phyloP scores from a whole-genome alignment of 2,113 vertebrate genomes.

The Platichthys flesus region DNA sequence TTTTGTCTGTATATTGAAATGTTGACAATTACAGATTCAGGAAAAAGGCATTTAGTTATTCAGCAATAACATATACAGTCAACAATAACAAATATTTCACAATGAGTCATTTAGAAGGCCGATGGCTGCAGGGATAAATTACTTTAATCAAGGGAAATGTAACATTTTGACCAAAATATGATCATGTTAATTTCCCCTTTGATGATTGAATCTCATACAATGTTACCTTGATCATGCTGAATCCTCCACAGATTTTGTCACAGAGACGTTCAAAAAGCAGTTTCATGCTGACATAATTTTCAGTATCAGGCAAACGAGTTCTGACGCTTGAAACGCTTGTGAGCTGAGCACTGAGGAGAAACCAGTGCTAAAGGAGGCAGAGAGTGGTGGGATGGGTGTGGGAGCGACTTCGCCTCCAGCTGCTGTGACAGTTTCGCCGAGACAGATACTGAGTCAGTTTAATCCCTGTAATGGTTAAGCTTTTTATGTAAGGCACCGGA shows the following conservation, averaged over 20 bases:
- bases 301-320: neutral
- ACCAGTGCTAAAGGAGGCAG: neutral
- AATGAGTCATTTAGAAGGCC: neutral
- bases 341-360: neutral
- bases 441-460: conserved; percentile 7
- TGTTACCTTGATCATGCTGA: too few relatives aligned
- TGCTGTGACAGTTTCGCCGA: conserved; percentile 12
- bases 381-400: neutral
- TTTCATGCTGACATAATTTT: neutral
- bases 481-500: conserved; percentile 2
- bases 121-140: too few relatives aligned
- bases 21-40: too few relatives aligned
- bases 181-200: too few relatives aligned
- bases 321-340: neutral
- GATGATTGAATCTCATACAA: too few relatives aligned
- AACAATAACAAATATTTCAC: neutral
- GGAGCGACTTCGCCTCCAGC: neutral
- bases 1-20: too few relatives aligned
- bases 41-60: too few relatives aligned
- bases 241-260: too few relatives aligned
- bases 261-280: neutral
- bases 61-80: too few relatives aligned
- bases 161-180: too few relatives aligned
- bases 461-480: neutral
- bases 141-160: too few relatives aligned